Percentiles rank a stretch among this genome's conserved stretches.
These are phyloP conservation scores for Mycalesis mineus DNA, from an alignment of 2,888 invertebrate genomes.

Conservation along the genomic window DNA sequence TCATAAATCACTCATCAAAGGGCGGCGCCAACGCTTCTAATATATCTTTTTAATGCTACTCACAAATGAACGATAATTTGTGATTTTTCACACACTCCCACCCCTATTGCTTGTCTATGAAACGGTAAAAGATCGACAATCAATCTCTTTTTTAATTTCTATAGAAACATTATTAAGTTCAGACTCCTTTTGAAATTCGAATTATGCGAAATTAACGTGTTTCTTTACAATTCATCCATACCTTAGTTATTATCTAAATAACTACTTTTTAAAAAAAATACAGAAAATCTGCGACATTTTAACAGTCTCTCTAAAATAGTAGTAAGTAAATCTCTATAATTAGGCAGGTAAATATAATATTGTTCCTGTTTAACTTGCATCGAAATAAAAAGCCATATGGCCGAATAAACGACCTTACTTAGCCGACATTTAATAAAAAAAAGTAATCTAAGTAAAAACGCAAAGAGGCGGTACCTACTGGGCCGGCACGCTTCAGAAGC, in stretches of 20 bases:
- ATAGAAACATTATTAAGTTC: background rate
- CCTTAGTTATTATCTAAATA: too few species aligned
- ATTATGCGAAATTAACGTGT: too few species aligned
- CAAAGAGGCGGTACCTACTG: conserved; percentile 48
- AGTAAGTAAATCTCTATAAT: too few species aligned
- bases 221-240: too few species aligned
- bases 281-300: too few species aligned
- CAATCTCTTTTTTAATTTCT: conserved; percentile 21
- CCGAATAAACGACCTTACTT: conserved; percentile 43
- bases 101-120: conserved; percentile 26
- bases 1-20: conserved; percentile 38
- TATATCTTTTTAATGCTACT: conserved; percentile 32
- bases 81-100: conserved; percentile 72
- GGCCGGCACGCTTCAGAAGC: conserved; percentile 69
- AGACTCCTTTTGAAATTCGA: background rate
- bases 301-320: too few species aligned
- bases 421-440: conserved; percentile 46
- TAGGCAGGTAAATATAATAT: too few species aligned
- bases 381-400: conserved; percentile 42
- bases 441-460: conserved; percentile 51
- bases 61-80: conserved; percentile 60
- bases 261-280: too few species aligned
- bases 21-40: conserved; percentile 43
- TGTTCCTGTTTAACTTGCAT: conserved; percentile 12
- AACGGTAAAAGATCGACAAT: conserved; percentile 20